Percentiles rank a stretch among this genome's conserved stretches.
These are phyloP conservation scores for Megaceryle maxima DNA, from an alignment of 2,113 vertebrate genomes.

Conservation along the genomic window DNA sequence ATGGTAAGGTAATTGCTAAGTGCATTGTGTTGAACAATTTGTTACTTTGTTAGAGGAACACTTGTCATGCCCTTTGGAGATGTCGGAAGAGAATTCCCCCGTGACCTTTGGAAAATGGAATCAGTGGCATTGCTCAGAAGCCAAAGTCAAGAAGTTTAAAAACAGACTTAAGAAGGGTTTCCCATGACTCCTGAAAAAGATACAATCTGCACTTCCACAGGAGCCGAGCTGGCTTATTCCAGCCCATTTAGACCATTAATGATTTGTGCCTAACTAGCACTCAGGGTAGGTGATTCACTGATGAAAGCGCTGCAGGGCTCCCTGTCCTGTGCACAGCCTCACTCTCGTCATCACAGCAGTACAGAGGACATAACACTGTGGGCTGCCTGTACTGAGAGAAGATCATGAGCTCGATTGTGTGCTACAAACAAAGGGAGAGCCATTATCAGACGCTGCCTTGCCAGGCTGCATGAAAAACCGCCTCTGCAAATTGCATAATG, in stretches of 20 bases:
- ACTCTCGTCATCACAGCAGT: constrained; percentile 1
- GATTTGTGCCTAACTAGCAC: constrained; percentile 29
- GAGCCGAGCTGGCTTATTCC: not conserved
- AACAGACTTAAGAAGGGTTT: constrained; percentile 12
- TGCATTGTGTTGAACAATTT: not conserved
- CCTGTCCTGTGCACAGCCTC: not conserved
- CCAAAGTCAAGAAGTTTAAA: constrained; percentile 9
- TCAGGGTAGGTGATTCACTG: constrained; percentile 24
- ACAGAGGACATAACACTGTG: constrained; percentile 15
- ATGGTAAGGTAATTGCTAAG: constrained; percentile 35
- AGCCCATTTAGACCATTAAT: not conserved
- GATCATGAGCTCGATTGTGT: constrained; percentile 28
- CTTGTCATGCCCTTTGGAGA: constrained; percentile 29
- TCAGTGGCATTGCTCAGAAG: not conserved
- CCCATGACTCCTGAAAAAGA: constrained; percentile 40
- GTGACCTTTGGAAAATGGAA: constrained; percentile 47
- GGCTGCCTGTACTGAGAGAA: constrained; percentile 39
- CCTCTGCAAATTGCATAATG: constrained; percentile 60
- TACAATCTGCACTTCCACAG: not conserved
- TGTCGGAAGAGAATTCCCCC: constrained; percentile 12
- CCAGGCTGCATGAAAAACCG: constrained; percentile 29
- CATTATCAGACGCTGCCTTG: not conserved
- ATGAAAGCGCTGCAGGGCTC: constrained; percentile 13
- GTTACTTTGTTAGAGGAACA: not conserved
- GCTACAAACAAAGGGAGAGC: constrained; percentile 37